phyloP scores from a whole-genome alignment of 1,140 invertebrate genomes.

The Trachelipus rathkii region DNA sequence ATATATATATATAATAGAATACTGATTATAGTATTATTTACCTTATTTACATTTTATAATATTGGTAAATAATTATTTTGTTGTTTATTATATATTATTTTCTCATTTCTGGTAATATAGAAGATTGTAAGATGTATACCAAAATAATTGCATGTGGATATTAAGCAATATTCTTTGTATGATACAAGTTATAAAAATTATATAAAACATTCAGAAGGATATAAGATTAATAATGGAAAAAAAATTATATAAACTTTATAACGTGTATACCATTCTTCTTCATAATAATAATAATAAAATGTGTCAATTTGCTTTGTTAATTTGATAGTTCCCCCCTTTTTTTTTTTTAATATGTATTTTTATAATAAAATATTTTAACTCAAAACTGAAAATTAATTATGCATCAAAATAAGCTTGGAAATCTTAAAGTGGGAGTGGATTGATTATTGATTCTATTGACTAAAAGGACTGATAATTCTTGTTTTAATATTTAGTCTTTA shows the following conservation, averaged over 20 bases:
- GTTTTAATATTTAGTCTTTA: too few species aligned
- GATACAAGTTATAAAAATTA: background rate
- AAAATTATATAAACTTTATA: conserved; percentile 1
- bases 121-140: background rate
- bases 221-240: background rate
- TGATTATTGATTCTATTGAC: too few species aligned
- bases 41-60: too few species aligned
- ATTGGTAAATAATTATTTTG: too few species aligned
- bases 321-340: background rate
- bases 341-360: too few species aligned
- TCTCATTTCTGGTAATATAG: too few species aligned
- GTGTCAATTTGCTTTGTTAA: conserved; percentile 3
- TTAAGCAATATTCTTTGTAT: conserved; percentile 9
- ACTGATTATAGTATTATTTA: background rate
- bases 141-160: background rate
- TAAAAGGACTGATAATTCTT: too few species aligned
- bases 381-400: too few species aligned
- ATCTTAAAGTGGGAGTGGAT: too few species aligned
- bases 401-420: too few species aligned
- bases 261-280: background rate
- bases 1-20: conserved; percentile 12
- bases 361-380: too few species aligned
- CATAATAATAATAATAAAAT: background rate
- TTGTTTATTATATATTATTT: too few species aligned
- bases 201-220: background rate